phyloP scores from a whole-genome alignment of 2,113 vertebrate species.

The Mirounga angustirostris region DNA sequence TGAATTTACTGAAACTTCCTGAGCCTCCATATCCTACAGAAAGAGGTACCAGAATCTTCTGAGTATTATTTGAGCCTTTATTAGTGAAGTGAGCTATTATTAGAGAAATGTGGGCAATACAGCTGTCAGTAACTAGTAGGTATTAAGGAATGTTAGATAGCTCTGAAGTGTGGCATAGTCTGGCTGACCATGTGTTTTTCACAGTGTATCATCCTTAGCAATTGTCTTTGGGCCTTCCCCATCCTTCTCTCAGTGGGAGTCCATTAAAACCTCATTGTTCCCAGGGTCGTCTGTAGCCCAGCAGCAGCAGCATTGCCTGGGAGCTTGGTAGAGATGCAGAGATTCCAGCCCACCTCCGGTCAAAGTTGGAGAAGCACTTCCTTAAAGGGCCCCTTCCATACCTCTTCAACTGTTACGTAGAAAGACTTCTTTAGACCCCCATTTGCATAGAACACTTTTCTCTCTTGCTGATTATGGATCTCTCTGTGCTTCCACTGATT shows the following conservation, averaged over 20 bases:
- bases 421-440: neutral
- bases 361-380: neutral
- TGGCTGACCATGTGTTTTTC: neutral
- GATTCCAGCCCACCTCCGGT: neutral
- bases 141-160: neutral
- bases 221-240: neutral
- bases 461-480: neutral
- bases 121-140: neutral
- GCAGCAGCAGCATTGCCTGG: neutral
- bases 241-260: neutral
- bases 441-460: neutral
- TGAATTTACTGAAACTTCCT: neutral
- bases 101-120: neutral
- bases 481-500: neutral
- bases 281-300: neutral
- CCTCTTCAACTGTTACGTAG: neutral
- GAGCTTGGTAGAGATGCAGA: neutral
- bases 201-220: neutral
- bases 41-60: neutral
- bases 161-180: neutral
- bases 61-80: neutral
- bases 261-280: neutral
- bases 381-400: neutral
- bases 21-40: neutral
- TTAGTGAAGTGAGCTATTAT: neutral